These are phyloP conservation scores for Microcebus ravelobensis DNA, from an alignment of 2,113 vertebrate genomes.

Conservation along the genomic window DNA sequence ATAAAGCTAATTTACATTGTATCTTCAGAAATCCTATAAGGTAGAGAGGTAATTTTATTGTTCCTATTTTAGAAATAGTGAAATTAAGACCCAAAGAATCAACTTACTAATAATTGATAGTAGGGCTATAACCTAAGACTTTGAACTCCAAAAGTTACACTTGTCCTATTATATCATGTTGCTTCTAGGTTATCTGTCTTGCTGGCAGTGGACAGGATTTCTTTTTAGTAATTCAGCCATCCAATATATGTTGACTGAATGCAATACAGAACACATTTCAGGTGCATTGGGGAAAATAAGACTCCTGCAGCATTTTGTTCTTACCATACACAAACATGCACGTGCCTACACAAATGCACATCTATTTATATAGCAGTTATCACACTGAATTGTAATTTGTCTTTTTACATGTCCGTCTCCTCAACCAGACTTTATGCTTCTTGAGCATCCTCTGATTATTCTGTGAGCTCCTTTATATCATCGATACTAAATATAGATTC, in stretches of 20 bases:
- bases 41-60: constrained; percentile 43
- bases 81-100: constrained; percentile 24
- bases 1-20: neutral
- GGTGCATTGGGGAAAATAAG: constrained; percentile 10
- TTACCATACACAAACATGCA: constrained; percentile 13
- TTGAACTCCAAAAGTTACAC: constrained; percentile 7
- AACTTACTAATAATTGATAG: constrained; percentile 28
- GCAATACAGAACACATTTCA: constrained; percentile 35
- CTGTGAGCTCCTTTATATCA: constrained; percentile 37
- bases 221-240: constrained; percentile 32
- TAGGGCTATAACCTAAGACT: neutral
- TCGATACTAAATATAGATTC: constrained; percentile 19
- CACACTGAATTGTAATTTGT: constrained; percentile 60
- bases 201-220: constrained; percentile 16
- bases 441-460: constrained; percentile 47
- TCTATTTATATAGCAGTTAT: neutral
- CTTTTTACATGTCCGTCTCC: constrained; percentile 67
- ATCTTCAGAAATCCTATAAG: constrained; percentile 4
- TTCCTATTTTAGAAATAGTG: constrained; percentile 49
- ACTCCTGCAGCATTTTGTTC: constrained; percentile 34
- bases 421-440: constrained; percentile 63
- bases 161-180: neutral
- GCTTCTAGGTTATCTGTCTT: constrained; percentile 45
- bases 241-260: constrained; percentile 1
- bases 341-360: constrained; percentile 10